Evolutionary conservation across 2,888 invertebrate species (phyloP), one percentile per base, ranked within the genome.

Genomic region (Drosophila robusta): DNA sequence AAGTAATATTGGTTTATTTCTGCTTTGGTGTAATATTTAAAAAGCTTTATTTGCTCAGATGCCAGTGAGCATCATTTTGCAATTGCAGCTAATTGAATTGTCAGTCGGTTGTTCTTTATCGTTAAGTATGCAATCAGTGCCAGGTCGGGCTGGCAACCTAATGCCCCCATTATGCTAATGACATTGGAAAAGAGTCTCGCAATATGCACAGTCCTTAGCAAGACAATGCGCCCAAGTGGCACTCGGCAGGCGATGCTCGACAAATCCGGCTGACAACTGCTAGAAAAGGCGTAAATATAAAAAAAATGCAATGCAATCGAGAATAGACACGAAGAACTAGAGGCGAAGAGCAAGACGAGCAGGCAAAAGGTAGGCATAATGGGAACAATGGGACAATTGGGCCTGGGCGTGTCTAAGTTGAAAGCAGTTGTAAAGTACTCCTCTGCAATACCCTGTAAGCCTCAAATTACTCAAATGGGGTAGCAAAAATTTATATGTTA

Each of bases 111-210:
- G 57, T 66, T 67, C 55, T 52, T 82, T 54, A 64, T 65, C 66
- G 69, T 68, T 86, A 82, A 87, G 88, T 68, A 82, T 73, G 81
- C 81, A 82, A 85, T 82, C 81, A 82, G 77, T 71, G 61, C 42
- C 58, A 70, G 39, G 39, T 44, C 49, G 60, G 71, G 36, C 44
- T 47, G 63, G 34, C 70, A 80, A 84, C 87, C 89, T 87, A 87
- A 84, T 88, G 87, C 75, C 89, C 88, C 89, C 84, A 83, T 83
- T 83, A 83, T 88, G 83, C 84, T 84, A 83, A 83, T 83, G 89
- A 84, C 87, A 88, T 80, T 84, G 83, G 70, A 70, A 80, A 69
- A 69, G 66, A 67, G 68, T 45, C 45, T 47, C 47, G 65, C 65
- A 65, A 67, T 57, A 63, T 69, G 82, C 85, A 62, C 63, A 81